Base-by-base conservation (phyloP, 2,797 vertebrate genomes). In the Thalassophryne amazonica region DNA sequence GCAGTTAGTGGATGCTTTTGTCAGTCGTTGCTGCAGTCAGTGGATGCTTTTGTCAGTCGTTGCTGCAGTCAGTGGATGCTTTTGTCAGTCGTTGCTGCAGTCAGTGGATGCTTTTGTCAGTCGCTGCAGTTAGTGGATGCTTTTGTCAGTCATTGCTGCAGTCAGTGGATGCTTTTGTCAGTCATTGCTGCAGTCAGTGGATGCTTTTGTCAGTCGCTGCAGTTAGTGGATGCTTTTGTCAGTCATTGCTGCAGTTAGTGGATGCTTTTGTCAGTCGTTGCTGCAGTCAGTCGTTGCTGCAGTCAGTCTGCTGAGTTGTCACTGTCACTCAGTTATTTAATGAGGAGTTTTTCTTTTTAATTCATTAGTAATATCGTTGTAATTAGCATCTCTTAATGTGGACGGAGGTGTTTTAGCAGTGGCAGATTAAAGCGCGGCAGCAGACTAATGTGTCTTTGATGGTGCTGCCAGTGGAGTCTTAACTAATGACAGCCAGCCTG, bases 401-500 rank as follows among this genome's bases (percentile, higher is more conserved):
- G 49, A 67, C 62, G 70, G 80, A 83, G 68, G 62, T 78, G 70
- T 80, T 75, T 78, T 54, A 86, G 89, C 72, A 89, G 88, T 87
- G 81, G 71, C 66, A 73, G 70, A 86, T 90, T 84, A 88, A 81
- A 69, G 73, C 71, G 80, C 80, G 78, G 85, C 81, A 82, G 64
- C 66, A 70, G 60, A 54, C 60, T 86, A 80, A 86, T 80, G 81
- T 67, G 76, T 39, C 29, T 86, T 86, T 86, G 76, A 89, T 88
- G 75, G 74, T 58, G 69, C 65, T 10, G 56, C 22, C 28, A 49
- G 22, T 61, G 23, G 73, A 76, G 78, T 84, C 69, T 84, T 80
- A 81, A 86, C 81, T 88, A 86, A 84, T 78, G 80, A 81, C 58
- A 46, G 21, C 10, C 60, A 40, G 69, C 54, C 73, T 76, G 80